Evolutionary conservation across 2,888 invertebrate species (phyloP).

Genomic region (Erebia epiphron): DNA sequence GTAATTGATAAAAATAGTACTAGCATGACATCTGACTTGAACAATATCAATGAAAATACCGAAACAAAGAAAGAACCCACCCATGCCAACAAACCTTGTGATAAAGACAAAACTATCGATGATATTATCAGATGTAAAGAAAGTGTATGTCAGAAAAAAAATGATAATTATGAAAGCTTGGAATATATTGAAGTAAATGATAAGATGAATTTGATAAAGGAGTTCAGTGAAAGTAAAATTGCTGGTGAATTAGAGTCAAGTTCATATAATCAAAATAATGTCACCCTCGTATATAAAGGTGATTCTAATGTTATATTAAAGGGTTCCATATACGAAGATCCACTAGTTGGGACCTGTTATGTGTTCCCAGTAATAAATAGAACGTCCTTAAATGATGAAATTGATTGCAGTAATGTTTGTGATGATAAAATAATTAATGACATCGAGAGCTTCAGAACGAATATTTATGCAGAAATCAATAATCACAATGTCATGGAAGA

Average conservation of each 20-base stretch:
- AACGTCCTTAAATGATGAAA: slow-evolving; percentile 34
- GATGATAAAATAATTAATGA: slow-evolving; percentile 29
- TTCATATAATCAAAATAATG: slow-evolving; percentile 35
- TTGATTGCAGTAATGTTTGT: slow-evolving; percentile 27
- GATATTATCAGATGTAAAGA: background rate
- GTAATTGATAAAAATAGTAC: background rate
- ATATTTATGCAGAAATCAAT: slow-evolving; percentile 20
- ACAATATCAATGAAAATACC: slow-evolving; percentile 4
- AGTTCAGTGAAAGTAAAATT: background rate
- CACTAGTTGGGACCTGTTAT: slow-evolving; percentile 56
- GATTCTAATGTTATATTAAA: slow-evolving; percentile 51
- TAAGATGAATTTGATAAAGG: background rate
- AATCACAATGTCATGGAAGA: slow-evolving; percentile 28
- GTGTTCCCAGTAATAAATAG: slow-evolving; percentile 52
- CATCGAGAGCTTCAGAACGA: slow-evolving; percentile 37
- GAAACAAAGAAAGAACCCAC: background rate
- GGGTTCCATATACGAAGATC: slow-evolving; percentile 58
- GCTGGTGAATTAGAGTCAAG: background rate
- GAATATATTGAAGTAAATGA: background rate
- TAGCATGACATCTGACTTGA: background rate
- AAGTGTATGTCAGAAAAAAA: background rate
- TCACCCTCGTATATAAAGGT: slow-evolving; percentile 47
- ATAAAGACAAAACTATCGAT: background rate
- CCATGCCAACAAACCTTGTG: background rate
- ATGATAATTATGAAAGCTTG: background rate